Evolutionary conservation across 2,797 vertebrate species (phyloP).

Genomic region (Tarsius wallacei): DNA sequence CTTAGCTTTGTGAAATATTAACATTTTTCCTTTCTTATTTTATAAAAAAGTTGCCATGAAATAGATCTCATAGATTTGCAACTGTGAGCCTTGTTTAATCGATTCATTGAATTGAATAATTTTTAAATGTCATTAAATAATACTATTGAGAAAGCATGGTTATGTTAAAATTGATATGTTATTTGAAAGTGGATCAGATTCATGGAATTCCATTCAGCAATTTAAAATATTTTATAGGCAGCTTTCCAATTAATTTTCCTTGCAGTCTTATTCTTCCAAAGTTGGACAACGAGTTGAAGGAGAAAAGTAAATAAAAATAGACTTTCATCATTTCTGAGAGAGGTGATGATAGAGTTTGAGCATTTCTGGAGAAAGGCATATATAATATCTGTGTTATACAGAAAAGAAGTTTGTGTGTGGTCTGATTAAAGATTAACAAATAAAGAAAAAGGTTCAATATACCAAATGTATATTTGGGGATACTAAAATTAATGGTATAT

Average conservation of each 20-base stretch:
- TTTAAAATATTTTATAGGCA: neutral
- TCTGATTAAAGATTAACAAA: neutral
- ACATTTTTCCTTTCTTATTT: constrained; percentile 14
- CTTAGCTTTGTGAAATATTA: neutral
- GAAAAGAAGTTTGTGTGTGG: neutral
- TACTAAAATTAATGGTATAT: neutral
- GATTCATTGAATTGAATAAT: neutral
- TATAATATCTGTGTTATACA: neutral
- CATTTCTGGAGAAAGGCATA: neutral
- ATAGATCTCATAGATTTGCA: neutral
- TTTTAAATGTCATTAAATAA: neutral
- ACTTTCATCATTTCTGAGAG: neutral
- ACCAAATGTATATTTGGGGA: neutral
- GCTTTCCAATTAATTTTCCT: neutral
- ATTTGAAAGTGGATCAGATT: neutral
- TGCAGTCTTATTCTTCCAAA: neutral
- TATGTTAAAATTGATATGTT: neutral
- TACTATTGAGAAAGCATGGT: neutral
- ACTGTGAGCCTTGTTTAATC: neutral
- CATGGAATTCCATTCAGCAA: neutral
- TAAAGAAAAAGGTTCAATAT: neutral
- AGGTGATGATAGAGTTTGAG: neutral
- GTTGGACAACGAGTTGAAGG: neutral
- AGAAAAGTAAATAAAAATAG: neutral
- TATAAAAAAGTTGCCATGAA: neutral